Percentiles rank a stretch among this genome's conserved stretches.
Evolutionary conservation across 2,888 invertebrate species (phyloP).

Genomic region (Diadegma fenestrale): DNA sequence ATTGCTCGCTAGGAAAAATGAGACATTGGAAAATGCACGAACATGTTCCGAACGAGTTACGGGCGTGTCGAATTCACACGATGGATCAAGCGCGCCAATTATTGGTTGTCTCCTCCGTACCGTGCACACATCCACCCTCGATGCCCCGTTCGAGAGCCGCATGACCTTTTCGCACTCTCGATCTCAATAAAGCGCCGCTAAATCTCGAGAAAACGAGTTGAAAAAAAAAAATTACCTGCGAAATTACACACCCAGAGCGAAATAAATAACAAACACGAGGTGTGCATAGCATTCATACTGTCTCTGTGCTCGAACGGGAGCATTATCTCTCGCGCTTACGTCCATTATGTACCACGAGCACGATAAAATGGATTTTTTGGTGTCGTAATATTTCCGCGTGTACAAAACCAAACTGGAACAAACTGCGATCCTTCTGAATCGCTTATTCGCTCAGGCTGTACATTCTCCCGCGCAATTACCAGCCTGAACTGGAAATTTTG

Average conservation of each 20-base stretch:
- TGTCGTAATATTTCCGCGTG: constrained; percentile 50
- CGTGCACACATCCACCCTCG: neutral
- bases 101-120: constrained; percentile 28
- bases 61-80: constrained; percentile 61
- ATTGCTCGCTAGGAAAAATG: neutral
- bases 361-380: constrained; percentile 2
- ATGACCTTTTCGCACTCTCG: constrained; percentile 56
- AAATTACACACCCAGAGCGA: constrained; percentile 53
- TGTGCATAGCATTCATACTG: neutral
- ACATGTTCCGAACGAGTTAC: constrained; percentile 4
- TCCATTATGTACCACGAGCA: neutral
- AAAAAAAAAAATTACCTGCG: constrained; percentile 15
- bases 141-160: constrained; percentile 21
- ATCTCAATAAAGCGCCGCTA: neutral
- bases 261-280: constrained; percentile 24
- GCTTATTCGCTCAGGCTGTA: constrained; percentile 2
- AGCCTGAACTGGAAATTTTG: too few species aligned
- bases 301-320: constrained; percentile 27
- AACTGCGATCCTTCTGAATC: neutral
- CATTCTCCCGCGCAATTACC: constrained; percentile 10
- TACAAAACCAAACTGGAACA: constrained; percentile 8
- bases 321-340: constrained; percentile 29
- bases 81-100: constrained; percentile 45
- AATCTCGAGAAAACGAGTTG: constrained; percentile 13
- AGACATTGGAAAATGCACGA: constrained; percentile 6